Evolutionary conservation across 2,113 vertebrate genomes (phyloP).

Genomic region (Nerophis ophidion): DNA sequence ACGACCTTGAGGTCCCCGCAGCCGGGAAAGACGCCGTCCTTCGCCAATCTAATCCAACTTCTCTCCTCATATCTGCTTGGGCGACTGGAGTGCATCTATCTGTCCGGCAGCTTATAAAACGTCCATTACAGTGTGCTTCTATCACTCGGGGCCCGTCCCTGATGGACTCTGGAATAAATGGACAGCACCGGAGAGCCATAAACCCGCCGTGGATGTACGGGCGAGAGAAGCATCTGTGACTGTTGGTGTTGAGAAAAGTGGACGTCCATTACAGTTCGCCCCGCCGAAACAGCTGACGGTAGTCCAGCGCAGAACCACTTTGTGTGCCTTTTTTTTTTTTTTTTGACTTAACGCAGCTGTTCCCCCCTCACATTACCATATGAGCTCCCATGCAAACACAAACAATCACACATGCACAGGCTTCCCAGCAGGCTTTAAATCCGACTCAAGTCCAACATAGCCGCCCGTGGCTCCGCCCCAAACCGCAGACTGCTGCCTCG

Average conservation of each 20-base stretch:
- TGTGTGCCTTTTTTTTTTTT: not conserved
- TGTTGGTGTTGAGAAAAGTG: conserved; percentile 10
- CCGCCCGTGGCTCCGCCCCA: conserved; percentile 56
- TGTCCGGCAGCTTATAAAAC: conserved; percentile 69
- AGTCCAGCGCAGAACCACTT: conserved; percentile 6
- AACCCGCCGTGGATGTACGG: conserved; percentile 61
- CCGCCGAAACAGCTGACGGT: conserved; percentile 19
- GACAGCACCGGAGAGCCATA: conserved; percentile 61
- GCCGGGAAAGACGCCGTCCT: conserved; percentile 28
- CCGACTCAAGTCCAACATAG: conserved; percentile 62
- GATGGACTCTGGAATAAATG: conserved; percentile 64
- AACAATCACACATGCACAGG: conserved; percentile 14
- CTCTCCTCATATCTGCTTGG: conserved; percentile 51
- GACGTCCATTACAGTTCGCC: conserved; percentile 18
- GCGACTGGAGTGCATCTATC: conserved; percentile 55
- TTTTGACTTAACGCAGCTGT: conserved; percentile 38
- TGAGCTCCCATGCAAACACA: conserved; percentile 8
- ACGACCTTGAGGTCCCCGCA: conserved; percentile 47
- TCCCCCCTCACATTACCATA: conserved; percentile 40
- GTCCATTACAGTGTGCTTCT: conserved; percentile 63
- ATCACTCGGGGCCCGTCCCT: conserved; percentile 65
- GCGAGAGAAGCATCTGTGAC: conserved; percentile 33
- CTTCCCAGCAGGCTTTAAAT: conserved; percentile 53
- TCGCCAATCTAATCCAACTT: conserved; percentile 49
- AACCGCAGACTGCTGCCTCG: conserved; percentile 53